Evolutionary conservation across 2,888 invertebrate genomes (phyloP).

Genomic region (Tolmerus cingulatus): DNA sequence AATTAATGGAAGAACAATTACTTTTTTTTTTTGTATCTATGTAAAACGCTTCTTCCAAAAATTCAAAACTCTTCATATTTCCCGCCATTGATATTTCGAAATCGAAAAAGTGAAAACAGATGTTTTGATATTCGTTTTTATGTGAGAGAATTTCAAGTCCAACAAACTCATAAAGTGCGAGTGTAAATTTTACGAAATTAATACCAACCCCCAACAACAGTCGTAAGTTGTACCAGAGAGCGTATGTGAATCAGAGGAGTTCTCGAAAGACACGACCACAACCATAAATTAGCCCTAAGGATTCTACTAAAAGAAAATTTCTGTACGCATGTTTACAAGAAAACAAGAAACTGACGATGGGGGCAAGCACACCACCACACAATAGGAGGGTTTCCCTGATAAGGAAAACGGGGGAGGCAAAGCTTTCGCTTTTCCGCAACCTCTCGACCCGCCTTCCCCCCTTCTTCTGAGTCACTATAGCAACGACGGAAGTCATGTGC

Average conservation of each 20-base stretch:
- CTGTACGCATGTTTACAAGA: constrained; percentile 29
- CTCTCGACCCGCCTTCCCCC: constrained; percentile 9
- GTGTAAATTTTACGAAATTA: constrained; percentile 22
- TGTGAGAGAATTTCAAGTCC: constrained; percentile 44
- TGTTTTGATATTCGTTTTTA: constrained; percentile 29
- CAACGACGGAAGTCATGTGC: constrained; percentile 47
- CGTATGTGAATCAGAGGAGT: neutral
- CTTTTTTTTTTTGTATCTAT: too few relatives aligned
- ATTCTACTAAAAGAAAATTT: neutral
- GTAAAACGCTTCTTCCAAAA: neutral
- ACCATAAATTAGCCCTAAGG: neutral
- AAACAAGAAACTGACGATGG: neutral
- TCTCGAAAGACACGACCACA: neutral
- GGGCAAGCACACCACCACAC: neutral
- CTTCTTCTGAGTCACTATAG: constrained; percentile 36
- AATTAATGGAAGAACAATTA: too few relatives aligned
- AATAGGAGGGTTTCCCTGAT: neutral
- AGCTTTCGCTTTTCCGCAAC: constrained; percentile 31
- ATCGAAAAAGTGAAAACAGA: constrained; percentile 38
- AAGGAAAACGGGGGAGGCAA: neutral
- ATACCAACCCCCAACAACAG: neutral
- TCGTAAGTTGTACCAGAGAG: neutral
- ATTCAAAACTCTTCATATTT: neutral
- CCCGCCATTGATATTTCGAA: neutral
- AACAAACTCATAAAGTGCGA: constrained; percentile 43